phyloP scores from a whole-genome alignment of 2,113 vertebrate species.

The Callaeas wilsoni region DNA sequence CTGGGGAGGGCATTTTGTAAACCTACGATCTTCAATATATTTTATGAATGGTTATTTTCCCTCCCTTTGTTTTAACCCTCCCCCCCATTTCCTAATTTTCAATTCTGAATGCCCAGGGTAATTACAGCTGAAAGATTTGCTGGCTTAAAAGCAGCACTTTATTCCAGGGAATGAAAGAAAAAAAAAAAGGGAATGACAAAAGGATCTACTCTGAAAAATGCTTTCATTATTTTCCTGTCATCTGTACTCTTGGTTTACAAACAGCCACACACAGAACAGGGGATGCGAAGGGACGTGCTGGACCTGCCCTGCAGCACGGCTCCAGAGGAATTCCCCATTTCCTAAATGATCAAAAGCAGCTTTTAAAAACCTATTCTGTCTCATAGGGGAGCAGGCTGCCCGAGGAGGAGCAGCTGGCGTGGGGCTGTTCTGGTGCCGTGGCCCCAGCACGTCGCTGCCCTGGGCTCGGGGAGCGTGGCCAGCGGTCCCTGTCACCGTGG shows the following conservation, averaged over 20 bases:
- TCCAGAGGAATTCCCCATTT: neutral
- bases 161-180: neutral
- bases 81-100: neutral
- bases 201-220: neutral
- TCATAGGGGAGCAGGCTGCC: neutral
- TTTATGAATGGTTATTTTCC: neutral
- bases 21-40: accelerated
- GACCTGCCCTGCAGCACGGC: accelerated
- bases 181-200: neutral
- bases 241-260: neutral
- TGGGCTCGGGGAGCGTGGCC: accelerated
- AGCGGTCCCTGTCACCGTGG: accelerated
- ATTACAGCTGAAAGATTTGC: neutral
- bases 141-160: constrained; percentile 3
- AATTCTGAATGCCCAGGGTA: neutral
- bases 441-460: accelerated
- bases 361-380: neutral
- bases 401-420: accelerated
- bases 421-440: neutral
- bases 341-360: neutral
- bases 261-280: neutral
- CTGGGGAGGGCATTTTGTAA: neutral
- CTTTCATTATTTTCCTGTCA: constrained; percentile 8
- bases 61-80: neutral
- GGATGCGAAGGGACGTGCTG: neutral